These are phyloP conservation scores for Axea sp. DNA, from an alignment of 2,888 invertebrate species.

Conservation along the genomic window DNA sequence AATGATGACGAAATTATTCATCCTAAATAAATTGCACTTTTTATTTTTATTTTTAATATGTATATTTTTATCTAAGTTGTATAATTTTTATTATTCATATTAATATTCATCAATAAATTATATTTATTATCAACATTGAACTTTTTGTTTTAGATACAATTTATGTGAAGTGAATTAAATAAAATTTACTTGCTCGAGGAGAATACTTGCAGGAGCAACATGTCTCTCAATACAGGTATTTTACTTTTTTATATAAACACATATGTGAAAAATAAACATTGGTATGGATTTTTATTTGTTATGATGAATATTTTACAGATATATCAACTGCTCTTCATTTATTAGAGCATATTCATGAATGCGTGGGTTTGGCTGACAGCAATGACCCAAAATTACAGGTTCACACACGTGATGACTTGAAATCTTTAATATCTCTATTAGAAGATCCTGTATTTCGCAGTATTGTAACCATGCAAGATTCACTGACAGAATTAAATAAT, in stretches of 20 bases:
- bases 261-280: too few species aligned
- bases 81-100: too few species aligned
- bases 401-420: slow-evolving; percentile 88
- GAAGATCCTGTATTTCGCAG: slow-evolving; percentile 95
- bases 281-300: too few species aligned
- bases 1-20: too few species aligned
- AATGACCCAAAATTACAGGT: slow-evolving; percentile 90
- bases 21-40: too few species aligned
- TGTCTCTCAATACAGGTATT: slow-evolving; percentile 68
- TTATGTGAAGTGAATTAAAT: slow-evolving; percentile 19
- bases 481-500: slow-evolving; percentile 90
- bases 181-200: not conserved
- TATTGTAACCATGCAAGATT: slow-evolving; percentile 94
- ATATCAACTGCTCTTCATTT: slow-evolving; percentile 94
- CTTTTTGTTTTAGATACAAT: slow-evolving; percentile 21
- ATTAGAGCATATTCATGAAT: slow-evolving; percentile 91
- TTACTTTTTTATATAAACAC: not conserved
- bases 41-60: too few species aligned
- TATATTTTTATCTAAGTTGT: too few species aligned
- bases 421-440: slow-evolving; percentile 89
- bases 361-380: slow-evolving; percentile 91
- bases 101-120: too few species aligned
- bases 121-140: not conserved
- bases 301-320: slow-evolving; percentile 84
- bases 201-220: slow-evolving; percentile 47